phyloP scores from a whole-genome alignment of 2,888 invertebrate genomes.

The Stenotaenia linearis region DNA sequence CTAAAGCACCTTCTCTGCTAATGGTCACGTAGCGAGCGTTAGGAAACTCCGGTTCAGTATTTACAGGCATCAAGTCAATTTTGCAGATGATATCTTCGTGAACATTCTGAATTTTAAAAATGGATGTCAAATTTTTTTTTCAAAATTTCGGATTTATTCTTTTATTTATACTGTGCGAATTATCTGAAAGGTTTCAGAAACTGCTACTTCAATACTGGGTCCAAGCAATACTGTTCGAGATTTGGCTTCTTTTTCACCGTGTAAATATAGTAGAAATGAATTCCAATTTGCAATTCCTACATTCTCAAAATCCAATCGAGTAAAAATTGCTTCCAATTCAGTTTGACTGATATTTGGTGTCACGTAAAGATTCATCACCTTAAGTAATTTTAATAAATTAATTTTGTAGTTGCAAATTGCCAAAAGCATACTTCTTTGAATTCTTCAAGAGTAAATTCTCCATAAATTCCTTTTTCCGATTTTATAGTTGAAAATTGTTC shows the following conservation, averaged over 20 bases:
- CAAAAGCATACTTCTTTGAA: not conserved
- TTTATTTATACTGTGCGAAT: not conserved
- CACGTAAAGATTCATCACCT: not conserved
- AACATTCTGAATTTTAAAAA: not conserved
- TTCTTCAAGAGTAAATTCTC: not conserved
- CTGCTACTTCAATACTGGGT: not conserved
- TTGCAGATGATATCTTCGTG: not conserved
- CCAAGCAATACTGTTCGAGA: not conserved
- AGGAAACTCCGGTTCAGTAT: not conserved
- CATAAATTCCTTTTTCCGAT: not conserved
- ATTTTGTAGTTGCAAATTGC: no score
- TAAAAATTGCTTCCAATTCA: not conserved
- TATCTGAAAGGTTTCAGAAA: not conserved
- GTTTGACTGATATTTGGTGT: not conserved
- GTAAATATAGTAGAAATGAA: not conserved
- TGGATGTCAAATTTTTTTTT: not conserved
- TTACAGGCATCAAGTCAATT: not conserved
- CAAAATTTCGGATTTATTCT: not conserved
- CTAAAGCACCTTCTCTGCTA: not conserved
- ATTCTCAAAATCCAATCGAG: not conserved
- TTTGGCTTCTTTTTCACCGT: not conserved
- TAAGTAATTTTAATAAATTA: not conserved
- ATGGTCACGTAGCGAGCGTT: not conserved
- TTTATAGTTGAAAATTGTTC: not conserved
- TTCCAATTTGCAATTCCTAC: not conserved